phyloP scores from a whole-genome alignment of 2,888 invertebrate species.

The Noctua janthe region DNA sequence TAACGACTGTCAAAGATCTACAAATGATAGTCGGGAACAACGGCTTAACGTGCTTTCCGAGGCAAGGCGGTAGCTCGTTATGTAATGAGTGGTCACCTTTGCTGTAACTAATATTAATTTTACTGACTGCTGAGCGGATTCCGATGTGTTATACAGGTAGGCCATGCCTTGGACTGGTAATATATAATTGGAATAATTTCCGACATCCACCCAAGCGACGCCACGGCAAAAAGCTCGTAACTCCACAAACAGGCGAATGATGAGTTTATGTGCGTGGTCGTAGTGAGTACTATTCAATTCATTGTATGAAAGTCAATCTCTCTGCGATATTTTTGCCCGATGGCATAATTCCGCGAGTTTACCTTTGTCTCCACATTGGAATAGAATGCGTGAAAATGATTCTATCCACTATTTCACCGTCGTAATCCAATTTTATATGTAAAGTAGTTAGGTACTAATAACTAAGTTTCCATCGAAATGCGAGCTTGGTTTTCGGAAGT shows the following conservation, averaged over 20 bases:
- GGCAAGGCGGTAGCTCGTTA: too few species aligned
- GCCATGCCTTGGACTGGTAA: too few species aligned
- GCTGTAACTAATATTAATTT: too few species aligned
- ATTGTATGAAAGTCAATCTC: background rate
- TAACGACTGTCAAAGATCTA: too few species aligned
- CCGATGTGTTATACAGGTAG: background rate
- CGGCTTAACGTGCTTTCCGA: too few species aligned
- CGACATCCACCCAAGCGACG: background rate
- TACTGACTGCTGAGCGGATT: background rate
- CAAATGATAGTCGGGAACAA: too few species aligned
- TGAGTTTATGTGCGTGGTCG: background rate
- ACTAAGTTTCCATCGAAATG: slow-evolving; percentile 19
- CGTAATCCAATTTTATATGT: background rate
- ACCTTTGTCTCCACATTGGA: background rate
- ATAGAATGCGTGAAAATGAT: background rate
- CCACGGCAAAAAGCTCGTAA: background rate
- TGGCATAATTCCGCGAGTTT: background rate
- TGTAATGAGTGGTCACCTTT: too few species aligned
- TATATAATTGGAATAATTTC: background rate
- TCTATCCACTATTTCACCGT: background rate
- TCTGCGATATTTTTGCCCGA: background rate
- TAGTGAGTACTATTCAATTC: background rate
- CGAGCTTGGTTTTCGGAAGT: slow-evolving; percentile 15
- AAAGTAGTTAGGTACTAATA: slow-evolving; percentile 1
- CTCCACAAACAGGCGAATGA: background rate